phyloP scores from a whole-genome alignment of 2,113 vertebrate species.

The Phrynosoma platyrhinos region DNA sequence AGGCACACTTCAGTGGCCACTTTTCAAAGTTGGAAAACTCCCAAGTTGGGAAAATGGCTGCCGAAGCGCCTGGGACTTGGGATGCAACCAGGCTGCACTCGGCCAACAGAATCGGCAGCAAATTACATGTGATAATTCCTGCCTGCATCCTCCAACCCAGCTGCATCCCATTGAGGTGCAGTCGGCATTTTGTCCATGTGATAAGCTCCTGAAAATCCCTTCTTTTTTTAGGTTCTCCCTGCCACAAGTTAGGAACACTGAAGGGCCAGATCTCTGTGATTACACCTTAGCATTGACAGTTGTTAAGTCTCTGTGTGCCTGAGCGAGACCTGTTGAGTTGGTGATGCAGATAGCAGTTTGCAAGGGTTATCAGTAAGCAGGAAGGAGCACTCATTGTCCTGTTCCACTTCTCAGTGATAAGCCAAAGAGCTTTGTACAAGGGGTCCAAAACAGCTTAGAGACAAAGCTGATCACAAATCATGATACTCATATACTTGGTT shows the following conservation, averaged over 20 bases:
- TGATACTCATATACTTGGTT: not conserved
- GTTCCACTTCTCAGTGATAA: constrained; percentile 1
- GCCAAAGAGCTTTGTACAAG: not conserved
- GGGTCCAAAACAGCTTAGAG: not conserved
- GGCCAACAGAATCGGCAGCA: no score
- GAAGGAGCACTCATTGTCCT: not conserved
- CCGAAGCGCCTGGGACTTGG: no score
- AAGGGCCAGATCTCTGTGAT: not conserved
- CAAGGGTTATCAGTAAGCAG: constrained; percentile 1
- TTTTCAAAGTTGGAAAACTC: no score
- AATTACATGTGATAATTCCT: no score
- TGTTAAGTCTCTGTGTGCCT: not conserved
- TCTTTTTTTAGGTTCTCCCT: not conserved
- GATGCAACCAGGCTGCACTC: no score
- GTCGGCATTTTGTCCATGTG: not conserved
- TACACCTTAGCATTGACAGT: not conserved
- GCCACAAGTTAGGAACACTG: not conserved
- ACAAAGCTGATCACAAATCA: not conserved
- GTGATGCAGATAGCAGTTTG: not conserved
- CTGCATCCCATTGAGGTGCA: not conserved
- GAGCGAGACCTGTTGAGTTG: not conserved
- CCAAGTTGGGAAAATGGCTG: no score
- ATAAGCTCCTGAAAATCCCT: not conserved
- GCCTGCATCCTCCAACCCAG: no score
- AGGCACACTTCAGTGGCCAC: no score